Evolutionary conservation across 2,113 vertebrate genomes (phyloP), one percentile per base, ranked within the genome.

Genomic region (Sylvilagus bachmani): DNA sequence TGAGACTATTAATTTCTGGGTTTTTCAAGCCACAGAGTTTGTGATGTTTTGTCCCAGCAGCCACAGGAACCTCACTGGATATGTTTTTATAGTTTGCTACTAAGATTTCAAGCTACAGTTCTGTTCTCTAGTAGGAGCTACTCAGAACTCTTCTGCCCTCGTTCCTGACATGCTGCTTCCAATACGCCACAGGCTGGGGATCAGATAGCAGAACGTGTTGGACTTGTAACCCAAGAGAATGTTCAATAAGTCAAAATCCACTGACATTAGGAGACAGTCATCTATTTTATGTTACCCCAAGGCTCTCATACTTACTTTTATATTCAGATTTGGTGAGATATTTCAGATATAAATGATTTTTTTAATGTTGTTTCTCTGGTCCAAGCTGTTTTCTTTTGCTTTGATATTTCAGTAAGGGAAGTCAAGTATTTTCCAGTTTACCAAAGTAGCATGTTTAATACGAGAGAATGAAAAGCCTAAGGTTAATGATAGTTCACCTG

Each of bases 391-490:
- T 79, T n/a, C 3, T 64, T 89, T 94, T 85, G 31, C 53, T 75
- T 93, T 90, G 62, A 83, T 55, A 10, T 81, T 51, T 89, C 58
- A 83, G 5, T 38, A 83, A 92, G 49, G 19, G 13, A 86, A 80
- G 66, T 31, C 73, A 53, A 79, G 66, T 71, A 6, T 89, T 66
- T 75, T 70, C 22, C 38, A 53, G 6, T 88, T 93, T 80, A 69
- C 10, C 67, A 84, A 55, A 81, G 66, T 22, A 58, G 6, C 44
- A 33, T 12, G 2, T 82, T 64, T n/a, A 61, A 3, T 55, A 49
- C 74, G 61, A 78, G 70, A 90, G 93, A 81, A 93, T 64, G 62
- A 77, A 38, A 89, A 80, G 9, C 33, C 36, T 44, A n/a, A 89
- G 90, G 73, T 44, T 73, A 51, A 61, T 64, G n/a, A 7, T 13